Conservation (phyloP, 2,888 invertebrate species). For the Epistrophe grossulariae region DNA sequence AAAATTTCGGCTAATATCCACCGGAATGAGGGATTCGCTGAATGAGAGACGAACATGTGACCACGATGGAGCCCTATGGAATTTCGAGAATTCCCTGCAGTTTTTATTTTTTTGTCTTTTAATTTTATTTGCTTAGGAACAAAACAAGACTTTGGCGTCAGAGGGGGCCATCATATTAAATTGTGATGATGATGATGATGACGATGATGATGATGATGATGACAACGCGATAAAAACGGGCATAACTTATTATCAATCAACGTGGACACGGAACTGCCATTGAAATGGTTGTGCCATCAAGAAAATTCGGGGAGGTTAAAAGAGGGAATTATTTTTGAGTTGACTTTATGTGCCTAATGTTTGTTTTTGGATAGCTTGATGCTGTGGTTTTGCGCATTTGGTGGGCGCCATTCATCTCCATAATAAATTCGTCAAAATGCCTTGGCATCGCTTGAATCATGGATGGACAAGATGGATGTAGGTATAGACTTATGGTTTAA, state of each 20-base stretch:
- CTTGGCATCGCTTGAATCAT: slow-evolving; percentile 2
- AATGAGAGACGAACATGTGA: slow-evolving; percentile 65
- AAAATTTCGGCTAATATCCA: slow-evolving; percentile 83
- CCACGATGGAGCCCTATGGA: slow-evolving; percentile 71
- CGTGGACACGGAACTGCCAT: slow-evolving; percentile 71
- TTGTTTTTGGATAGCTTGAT: slow-evolving; percentile 2
- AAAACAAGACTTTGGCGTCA: slow-evolving; percentile 25
- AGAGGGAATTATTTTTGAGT: slow-evolving; percentile 66
- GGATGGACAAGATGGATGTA: slow-evolving; percentile 6
- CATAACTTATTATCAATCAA: slow-evolving; percentile 82
- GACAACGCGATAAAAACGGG: slow-evolving; percentile 73
- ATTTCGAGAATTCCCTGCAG: slow-evolving; percentile 64
- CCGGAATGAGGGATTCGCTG: slow-evolving; percentile 66
- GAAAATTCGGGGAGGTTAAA: slow-evolving; percentile 44
- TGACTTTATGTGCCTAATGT: neutral
- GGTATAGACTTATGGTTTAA: slow-evolving; percentile 2
- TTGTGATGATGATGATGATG: slow-evolving; percentile 67
- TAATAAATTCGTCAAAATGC: slow-evolving; percentile 81
- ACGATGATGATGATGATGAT: slow-evolving; percentile 48
- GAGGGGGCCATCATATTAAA: slow-evolving; percentile 75
- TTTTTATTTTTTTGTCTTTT: slow-evolving; percentile 30
- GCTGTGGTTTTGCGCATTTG: slow-evolving; percentile 76
- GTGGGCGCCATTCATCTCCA: slow-evolving; percentile 83
- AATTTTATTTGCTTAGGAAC: slow-evolving; percentile 2
- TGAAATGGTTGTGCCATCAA: slow-evolving; percentile 70